Evolutionary conservation across 2,113 vertebrate species (phyloP).

Genomic region (Chaetorhynchus papuensis): DNA sequence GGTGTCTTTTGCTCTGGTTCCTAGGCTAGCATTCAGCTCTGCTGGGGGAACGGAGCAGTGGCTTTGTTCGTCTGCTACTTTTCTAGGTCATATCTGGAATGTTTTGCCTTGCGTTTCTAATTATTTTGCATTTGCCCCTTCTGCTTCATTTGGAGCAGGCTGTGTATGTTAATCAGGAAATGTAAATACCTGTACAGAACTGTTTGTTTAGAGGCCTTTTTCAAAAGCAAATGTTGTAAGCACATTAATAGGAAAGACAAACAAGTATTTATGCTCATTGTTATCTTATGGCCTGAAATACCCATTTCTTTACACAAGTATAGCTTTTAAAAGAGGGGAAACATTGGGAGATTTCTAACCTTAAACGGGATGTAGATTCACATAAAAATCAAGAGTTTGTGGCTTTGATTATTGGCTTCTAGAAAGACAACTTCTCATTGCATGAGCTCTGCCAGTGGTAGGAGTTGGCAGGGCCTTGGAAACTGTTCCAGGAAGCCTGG

Average conservation of each 20-base stretch:
- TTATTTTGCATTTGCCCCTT: background rate
- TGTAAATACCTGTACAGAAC: background rate
- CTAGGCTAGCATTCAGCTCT: background rate
- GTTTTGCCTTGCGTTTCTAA: background rate
- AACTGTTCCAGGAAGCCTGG: background rate
- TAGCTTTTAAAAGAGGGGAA: background rate
- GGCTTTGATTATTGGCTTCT: background rate
- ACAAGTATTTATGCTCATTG: background rate
- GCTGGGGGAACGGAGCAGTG: background rate
- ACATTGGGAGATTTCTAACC: background rate
- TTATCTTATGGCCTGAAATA: background rate
- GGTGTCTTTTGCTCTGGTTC: background rate
- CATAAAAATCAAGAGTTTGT: background rate
- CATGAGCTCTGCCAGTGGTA: background rate
- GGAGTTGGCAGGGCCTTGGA: background rate
- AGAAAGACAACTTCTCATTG: background rate
- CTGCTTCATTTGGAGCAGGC: background rate
- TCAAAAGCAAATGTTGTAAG: background rate
- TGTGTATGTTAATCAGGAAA: background rate
- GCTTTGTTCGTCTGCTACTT: background rate
- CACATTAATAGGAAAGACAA: background rate
- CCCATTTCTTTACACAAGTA: background rate
- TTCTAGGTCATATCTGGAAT: background rate
- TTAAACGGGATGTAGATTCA: background rate
- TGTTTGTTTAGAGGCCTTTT: background rate